Conservation (phyloP, 2,888 invertebrate species). For the Galeopsomyia nigrocyanea region DNA sequence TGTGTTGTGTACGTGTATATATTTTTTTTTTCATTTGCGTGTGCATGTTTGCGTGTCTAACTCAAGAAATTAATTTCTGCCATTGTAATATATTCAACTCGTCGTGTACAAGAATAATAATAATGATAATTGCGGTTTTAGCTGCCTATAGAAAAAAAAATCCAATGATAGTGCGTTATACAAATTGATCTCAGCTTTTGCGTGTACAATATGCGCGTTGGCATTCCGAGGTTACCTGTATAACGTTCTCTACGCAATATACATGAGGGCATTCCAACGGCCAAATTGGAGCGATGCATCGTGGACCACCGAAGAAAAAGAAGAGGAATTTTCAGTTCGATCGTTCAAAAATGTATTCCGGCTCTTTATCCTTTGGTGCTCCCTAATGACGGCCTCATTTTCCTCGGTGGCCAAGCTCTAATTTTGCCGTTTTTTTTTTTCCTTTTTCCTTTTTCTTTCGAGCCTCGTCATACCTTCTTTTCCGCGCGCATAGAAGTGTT, state of each 20-base stretch:
- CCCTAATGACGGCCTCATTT: slow-evolving; percentile 23
- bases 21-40: neutral
- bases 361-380: neutral
- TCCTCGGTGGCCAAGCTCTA: slow-evolving; percentile 26
- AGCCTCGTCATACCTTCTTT: slow-evolving; percentile 36
- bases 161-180: slow-evolving; percentile 58
- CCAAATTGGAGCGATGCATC: slow-evolving; percentile 22
- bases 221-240: neutral
- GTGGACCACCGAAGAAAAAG: neutral
- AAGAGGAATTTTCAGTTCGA: neutral
- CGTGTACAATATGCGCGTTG: slow-evolving; percentile 1
- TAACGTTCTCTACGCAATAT: slow-evolving; percentile 21
- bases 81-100: too few species aligned
- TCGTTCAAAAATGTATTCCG: slow-evolving; percentile 42
- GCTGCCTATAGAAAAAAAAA: slow-evolving; percentile 60
- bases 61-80: too few species aligned
- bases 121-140: slow-evolving; percentile 46
- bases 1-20: slow-evolving; percentile 2
- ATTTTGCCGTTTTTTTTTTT: slow-evolving; percentile 26
- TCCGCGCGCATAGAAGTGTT: slow-evolving; percentile 31
- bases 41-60: neutral
- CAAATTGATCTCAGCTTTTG: slow-evolving; percentile 53
- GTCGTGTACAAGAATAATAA: too few species aligned
- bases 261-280: slow-evolving; percentile 29
- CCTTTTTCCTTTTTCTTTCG: slow-evolving; percentile 14